phyloP scores from a whole-genome alignment of 2,888 invertebrate genomes.

The Lepetodrilus schrolli region DNA sequence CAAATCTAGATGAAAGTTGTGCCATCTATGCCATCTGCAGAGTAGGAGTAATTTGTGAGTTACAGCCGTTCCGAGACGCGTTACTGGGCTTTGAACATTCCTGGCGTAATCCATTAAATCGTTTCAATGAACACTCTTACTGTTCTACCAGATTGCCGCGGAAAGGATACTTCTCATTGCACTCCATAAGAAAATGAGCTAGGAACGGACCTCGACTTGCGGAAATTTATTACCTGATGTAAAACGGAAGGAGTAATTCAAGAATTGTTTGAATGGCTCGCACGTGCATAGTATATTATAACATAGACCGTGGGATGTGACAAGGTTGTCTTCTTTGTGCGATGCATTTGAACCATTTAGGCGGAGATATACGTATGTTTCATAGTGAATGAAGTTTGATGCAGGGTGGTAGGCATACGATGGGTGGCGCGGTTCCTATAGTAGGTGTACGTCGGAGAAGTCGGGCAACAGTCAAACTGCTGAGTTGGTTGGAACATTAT shows the following conservation, averaged over 20 bases:
- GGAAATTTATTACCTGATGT: neutral
- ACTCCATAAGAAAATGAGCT: neutral
- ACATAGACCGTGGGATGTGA: too few relatives aligned
- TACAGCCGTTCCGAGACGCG: constrained; percentile 8
- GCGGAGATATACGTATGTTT: too few relatives aligned
- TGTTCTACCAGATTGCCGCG: neutral
- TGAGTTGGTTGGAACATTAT: too few relatives aligned
- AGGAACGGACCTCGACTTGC: neutral
- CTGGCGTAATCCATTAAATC: constrained; percentile 5
- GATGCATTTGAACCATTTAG: too few relatives aligned
- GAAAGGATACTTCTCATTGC: neutral
- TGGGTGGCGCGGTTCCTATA: too few relatives aligned
- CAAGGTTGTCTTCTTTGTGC: too few relatives aligned
- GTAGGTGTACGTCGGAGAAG: too few relatives aligned
- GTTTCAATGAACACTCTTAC: neutral
- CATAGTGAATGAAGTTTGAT: too few relatives aligned
- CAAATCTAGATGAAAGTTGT: constrained; percentile 19
- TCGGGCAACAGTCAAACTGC: too few relatives aligned
- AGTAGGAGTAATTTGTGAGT: neutral
- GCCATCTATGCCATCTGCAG: neutral
- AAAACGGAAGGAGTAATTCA: neutral
- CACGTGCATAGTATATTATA: too few relatives aligned
- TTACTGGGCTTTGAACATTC: constrained; percentile 1
- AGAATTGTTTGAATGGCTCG: neutral
- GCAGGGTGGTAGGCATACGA: too few relatives aligned